Evolutionary conservation across 1,140 invertebrate species (phyloP), one percentile per base, ranked within the genome.

Genomic region (Pinna nobilis): DNA sequence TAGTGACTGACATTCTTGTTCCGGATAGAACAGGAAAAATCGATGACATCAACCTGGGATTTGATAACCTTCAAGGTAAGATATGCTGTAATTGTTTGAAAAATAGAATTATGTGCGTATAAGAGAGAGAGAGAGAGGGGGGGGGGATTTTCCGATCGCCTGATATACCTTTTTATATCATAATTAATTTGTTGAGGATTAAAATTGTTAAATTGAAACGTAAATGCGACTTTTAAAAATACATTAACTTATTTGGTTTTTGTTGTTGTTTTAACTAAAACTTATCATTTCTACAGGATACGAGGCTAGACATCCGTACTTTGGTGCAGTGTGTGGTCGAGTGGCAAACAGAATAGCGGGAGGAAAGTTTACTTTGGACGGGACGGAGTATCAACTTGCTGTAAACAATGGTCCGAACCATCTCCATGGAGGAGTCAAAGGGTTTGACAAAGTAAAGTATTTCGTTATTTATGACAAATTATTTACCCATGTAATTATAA

Each of bases 381-480:
- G 92, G 1, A 84, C 91, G 60, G 89, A 88, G 2, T 95, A 95
- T 82, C 83, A 92, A n/a, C 86, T 98, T 11, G 92, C 91, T 0
- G 91, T 92, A 55, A 98, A 91, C 30, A 92, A 90, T 55, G 92
- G 91, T 2, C 88, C 91, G 11, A 92, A 96, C 82, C 93, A 93
- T 82, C 90, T 97, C 11, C 97, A 99, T 89, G 97, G 97, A 3
- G 97, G 97, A 0, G 86, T 92, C 3, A 90, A 92, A 66, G 96
- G 96, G 0, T 98, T 97, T 91, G 93, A 95, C 86, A 95, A 95
- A 88, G 95, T 95, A 50, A n/a, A n/a, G 5, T 25, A 15, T 11
- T 57, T 5, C 23, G 7, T 13, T 53, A 53, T 25, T 53, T 53
- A 18, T 13, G 23, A 53, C 50, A 32, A n/a, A n/a, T n/a, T n/a